A percentile compares a stretch with the other conserved stretches of the same genome.
phyloP scores from a whole-genome alignment of 2,113 vertebrate species.

The Fregata magnificens region DNA sequence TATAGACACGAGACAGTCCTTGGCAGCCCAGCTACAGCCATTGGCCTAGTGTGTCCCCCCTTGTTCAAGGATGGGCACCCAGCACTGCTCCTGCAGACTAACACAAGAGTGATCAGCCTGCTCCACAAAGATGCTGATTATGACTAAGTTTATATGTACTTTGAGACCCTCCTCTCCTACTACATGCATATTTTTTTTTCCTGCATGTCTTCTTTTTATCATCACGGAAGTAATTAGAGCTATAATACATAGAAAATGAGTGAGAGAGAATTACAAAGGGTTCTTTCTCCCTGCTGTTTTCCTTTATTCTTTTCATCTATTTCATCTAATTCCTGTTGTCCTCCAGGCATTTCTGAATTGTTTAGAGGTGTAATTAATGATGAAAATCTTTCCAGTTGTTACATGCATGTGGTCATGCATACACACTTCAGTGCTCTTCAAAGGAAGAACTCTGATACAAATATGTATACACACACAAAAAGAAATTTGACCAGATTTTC shows the following conservation, averaged over 20 bases:
- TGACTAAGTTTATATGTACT: background rate
- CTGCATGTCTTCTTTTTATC: background rate
- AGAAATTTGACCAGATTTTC: background rate
- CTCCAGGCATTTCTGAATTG: conserved; percentile 46
- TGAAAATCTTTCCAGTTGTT: conserved; percentile 50
- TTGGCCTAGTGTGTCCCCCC: accelerated
- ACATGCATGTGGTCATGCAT: conserved; percentile 24
- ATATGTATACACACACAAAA: background rate
- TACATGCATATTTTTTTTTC: background rate
- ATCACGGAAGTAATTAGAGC: conserved; percentile 20
- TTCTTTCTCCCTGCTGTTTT: conserved; percentile 1
- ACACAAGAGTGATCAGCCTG: too few species aligned
- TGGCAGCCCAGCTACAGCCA: background rate
- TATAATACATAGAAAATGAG: conserved; percentile 23
- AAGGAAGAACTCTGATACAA: background rate
- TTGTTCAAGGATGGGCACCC: too few species aligned
- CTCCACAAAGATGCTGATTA: background rate
- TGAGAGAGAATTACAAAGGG: conserved; percentile 5
- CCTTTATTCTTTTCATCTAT: conserved; percentile 44
- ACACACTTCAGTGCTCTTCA: conserved; percentile 8
- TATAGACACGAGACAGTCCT: background rate
- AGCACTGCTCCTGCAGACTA: background rate
- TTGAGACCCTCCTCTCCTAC: background rate
- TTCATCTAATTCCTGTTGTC: conserved; percentile 40
- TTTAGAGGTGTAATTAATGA: conserved; percentile 54